Conservation (phyloP, 2,888 invertebrate species). For the Rhorus exstirpatorius region DNA sequence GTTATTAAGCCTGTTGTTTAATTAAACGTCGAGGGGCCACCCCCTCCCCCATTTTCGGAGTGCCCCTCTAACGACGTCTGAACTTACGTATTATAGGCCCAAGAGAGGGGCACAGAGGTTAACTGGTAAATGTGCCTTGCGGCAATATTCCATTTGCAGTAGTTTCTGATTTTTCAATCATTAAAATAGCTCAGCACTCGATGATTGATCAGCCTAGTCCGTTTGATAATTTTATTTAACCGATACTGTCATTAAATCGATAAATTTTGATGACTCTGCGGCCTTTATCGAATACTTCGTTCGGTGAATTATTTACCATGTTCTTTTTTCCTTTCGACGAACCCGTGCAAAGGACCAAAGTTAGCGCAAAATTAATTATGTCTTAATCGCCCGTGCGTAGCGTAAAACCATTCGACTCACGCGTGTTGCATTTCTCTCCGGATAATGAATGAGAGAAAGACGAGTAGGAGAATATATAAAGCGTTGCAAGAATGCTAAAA, state of each 20-base stretch:
- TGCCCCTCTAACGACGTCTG: constrained; percentile 48
- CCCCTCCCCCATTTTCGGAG: constrained; percentile 29
- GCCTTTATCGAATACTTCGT: not conserved
- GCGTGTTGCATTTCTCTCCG: not conserved
- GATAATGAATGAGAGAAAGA: constrained; percentile 47
- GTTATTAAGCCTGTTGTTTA: constrained; percentile 78
- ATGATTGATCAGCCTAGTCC: not conserved
- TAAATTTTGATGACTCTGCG: not conserved
- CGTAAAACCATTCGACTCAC: constrained; percentile 33
- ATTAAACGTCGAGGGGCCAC: constrained; percentile 55
- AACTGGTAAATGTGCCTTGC: not conserved
- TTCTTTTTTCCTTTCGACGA: constrained; percentile 21
- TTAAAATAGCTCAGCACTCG: not conserved
- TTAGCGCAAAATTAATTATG: constrained; percentile 56
- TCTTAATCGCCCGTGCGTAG: constrained; percentile 32
- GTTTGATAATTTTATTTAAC: not conserved
- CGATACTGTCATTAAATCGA: not conserved
- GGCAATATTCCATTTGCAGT: not conserved
- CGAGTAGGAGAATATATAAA: not conserved
- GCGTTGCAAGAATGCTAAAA: not conserved
- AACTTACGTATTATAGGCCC: not conserved
- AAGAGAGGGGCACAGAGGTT: not conserved
- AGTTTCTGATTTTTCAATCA: constrained; percentile 4
- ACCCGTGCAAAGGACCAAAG: constrained; percentile 7
- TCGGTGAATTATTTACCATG: not conserved